Base-by-base conservation (phyloP, 2,888 invertebrate species). In the Neocrepidodera transversa region DNA sequence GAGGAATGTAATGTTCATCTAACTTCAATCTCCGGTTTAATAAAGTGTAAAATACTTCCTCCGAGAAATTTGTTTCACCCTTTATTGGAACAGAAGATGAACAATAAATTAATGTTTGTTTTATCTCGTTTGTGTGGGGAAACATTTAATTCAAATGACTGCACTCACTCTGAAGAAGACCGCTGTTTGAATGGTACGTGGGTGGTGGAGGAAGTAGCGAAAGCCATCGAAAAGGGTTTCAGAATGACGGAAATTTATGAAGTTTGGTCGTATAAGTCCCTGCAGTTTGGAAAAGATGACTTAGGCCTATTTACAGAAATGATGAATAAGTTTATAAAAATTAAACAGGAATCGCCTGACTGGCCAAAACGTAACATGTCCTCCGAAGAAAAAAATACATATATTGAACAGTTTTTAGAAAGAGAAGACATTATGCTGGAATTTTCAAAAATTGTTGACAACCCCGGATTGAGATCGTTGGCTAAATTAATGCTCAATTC, bases 281-380 rank as follows among this genome's bases (percentile, higher is more conserved):
- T 0, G 61, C n/a, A n/a, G n/a, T n/a, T n/a, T n/a, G n/a, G n/a
- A n/a, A n/a, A n/a, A n/a, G n/a, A n/a, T n/a, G n/a, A n/a, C n/a
- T n/a, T n/a, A n/a, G 74, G 75, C 2, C 51, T 78, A 10, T 78
- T 78, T 63, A 54, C 69, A 2, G 65, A 64, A 0, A 77, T 74
- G 60, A 69, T 77, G 1, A 70, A 76, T 51, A 70, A 62, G 4
- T 75, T 74, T 57, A 43, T 74, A 1, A 72, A 74, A 65, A 61
- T 71, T 1, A 72, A 75, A 60, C 68, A 70, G 17, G 67, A 74
- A 58, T 52, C 68, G 1, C 67, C 60, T 14, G 72, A 69, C 0
- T 75, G 68, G 68, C 73, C 72, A 2, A 30, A 5, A 7, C 55
- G 63, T 40, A 72, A 68, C 62, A 28, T 17, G 1, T 66, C 64